A percentile compares a stretch with the other conserved stretches of the same genome.
Conservation (phyloP, 2,888 invertebrate genomes). For the Cephus rjabovi region DNA sequence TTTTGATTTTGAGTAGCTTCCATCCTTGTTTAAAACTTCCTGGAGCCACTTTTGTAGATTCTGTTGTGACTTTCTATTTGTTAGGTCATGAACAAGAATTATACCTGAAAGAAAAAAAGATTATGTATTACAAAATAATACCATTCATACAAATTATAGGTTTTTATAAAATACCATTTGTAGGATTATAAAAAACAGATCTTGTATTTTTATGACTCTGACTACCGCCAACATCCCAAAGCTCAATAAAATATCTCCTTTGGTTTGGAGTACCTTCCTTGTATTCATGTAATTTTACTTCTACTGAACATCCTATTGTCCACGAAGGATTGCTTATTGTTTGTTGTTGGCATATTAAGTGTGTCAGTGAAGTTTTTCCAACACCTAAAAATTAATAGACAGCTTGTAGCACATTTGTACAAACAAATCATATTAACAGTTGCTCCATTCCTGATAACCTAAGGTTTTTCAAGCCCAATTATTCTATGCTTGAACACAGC, state of each 20-base stretch:
- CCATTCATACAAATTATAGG: conserved; percentile 9
- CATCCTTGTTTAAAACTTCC: conserved; percentile 86
- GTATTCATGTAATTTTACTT: conserved; percentile 95
- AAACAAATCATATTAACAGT: neutral
- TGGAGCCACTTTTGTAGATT: conserved; percentile 94
- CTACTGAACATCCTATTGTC: conserved; percentile 96
- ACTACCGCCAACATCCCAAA: conserved; percentile 98
- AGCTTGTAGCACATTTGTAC: conserved; percentile 7
- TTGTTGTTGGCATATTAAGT: conserved; percentile 90
- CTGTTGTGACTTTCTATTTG: conserved; percentile 94
- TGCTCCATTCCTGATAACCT: neutral
- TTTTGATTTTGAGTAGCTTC: conserved; percentile 60
- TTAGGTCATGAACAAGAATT: conserved; percentile 96
- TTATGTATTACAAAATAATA: neutral
- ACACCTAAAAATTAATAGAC: conserved; percentile 77
- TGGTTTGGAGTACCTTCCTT: conserved; percentile 94
- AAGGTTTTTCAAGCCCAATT: neutral
- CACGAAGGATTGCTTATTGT: conserved; percentile 88
- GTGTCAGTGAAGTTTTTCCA: conserved; percentile 95
- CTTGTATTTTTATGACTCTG: conserved; percentile 93
- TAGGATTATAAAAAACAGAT: conserved; percentile 92
- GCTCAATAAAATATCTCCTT: conserved; percentile 90
- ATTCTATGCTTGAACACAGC: too few species aligned
- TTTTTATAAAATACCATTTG: conserved; percentile 76
- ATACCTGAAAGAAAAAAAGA: conserved; percentile 72